Evolutionary conservation across 2,888 invertebrate species (phyloP).

Genomic region (Andrena dorsata): DNA sequence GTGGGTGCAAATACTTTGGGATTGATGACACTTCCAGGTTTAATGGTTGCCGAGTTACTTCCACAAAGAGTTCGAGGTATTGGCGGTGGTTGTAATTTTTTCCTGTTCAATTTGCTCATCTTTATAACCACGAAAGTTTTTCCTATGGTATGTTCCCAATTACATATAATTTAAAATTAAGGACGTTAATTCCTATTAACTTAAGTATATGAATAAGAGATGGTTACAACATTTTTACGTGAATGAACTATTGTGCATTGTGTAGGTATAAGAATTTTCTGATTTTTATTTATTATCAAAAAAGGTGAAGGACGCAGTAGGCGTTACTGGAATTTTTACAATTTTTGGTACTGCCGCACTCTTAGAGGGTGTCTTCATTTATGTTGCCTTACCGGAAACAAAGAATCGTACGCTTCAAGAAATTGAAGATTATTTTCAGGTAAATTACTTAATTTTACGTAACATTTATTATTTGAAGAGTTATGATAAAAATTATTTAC

Average conservation of each 20-base stretch:
- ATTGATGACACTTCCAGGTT: conserved; percentile 90
- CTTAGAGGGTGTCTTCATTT: conserved; percentile 88
- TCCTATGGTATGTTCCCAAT: conserved; percentile 86
- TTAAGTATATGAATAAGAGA: too few relatives aligned
- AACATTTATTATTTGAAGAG: background rate
- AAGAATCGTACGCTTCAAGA: conserved; percentile 90
- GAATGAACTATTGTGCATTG: too few relatives aligned
- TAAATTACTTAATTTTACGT: conserved; percentile 81
- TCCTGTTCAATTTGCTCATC: conserved; percentile 89
- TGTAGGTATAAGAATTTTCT: background rate
- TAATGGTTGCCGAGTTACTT: conserved; percentile 91
- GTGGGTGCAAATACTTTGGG: conserved; percentile 91
- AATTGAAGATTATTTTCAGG: conserved; percentile 92
- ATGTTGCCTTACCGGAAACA: conserved; percentile 90
- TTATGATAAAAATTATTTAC: conserved; percentile 2
- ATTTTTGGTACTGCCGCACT: conserved; percentile 89
- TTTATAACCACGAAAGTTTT: conserved; percentile 91
- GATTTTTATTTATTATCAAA: background rate
- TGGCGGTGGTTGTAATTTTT: conserved; percentile 91
- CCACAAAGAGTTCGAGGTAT: conserved; percentile 91
- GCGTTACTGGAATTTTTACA: conserved; percentile 89
- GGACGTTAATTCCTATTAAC: too few relatives aligned
- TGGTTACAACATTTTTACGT: too few relatives aligned
- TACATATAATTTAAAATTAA: background rate
- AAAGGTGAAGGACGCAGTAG: conserved; percentile 84